phyloP scores from a whole-genome alignment of 2,113 vertebrate genomes.

The Thunnus maccoyii region DNA sequence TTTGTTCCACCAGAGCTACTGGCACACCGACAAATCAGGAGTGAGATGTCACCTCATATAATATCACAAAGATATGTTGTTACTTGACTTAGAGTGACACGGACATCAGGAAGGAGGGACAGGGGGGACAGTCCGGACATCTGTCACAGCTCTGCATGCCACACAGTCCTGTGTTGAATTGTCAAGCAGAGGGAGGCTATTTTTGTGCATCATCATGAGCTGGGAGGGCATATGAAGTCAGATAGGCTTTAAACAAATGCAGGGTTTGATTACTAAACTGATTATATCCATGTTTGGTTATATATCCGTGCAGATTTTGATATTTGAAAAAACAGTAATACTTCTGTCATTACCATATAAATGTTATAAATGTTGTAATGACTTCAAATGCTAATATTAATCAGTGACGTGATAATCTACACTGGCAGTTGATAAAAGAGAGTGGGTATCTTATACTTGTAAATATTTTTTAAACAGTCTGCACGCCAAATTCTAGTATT shows the following conservation, averaged over 20 bases:
- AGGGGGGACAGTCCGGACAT: constrained; percentile 16
- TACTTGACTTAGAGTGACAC: constrained; percentile 13
- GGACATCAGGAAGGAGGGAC: background rate
- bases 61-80: constrained; percentile 5
- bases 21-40: constrained; percentile 21
- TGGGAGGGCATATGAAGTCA: background rate
- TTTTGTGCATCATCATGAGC: constrained; percentile 11
- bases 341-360: background rate
- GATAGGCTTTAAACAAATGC: background rate
- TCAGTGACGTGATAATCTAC: too few species aligned
- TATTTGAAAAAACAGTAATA: background rate
- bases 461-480: too few species aligned
- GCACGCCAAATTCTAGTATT: too few species aligned
- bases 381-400: too few species aligned
- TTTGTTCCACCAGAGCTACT: constrained; percentile 37
- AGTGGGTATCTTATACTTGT: background rate
- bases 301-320: too few species aligned
- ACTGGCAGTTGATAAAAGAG: background rate
- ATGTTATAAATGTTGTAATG: too few species aligned
- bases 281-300: background rate
- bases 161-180: background rate
- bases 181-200: constrained; percentile 18
- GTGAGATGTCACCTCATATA: constrained; percentile 13
- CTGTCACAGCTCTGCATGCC: constrained; percentile 21
- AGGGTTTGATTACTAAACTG: background rate